Evolutionary conservation across 2,797 vertebrate genomes (phyloP).

Genomic region (Diglossa cyanea): DNA sequence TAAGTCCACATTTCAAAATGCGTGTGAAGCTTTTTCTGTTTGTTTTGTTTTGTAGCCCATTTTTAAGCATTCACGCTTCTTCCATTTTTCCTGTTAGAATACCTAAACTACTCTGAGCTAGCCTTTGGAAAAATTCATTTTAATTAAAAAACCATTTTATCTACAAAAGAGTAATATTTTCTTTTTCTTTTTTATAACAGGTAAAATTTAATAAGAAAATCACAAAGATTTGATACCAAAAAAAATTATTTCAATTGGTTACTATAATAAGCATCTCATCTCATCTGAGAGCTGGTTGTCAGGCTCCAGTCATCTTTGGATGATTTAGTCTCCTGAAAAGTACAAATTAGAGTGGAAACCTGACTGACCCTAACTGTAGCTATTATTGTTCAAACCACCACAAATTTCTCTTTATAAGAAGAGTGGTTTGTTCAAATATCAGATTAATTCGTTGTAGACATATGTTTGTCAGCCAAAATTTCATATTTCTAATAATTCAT

Average conservation of each 20-base stretch:
- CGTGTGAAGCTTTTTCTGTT: constrained; percentile 68
- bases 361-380: not conserved
- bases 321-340: constrained; percentile 11
- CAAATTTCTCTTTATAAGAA: not conserved
- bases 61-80: constrained; percentile 43
- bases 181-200: not conserved
- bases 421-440: not conserved
- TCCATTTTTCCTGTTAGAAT: constrained; percentile 2
- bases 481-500: constrained; percentile 53
- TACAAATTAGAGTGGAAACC: not conserved
- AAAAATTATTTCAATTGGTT: not conserved
- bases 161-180: not conserved
- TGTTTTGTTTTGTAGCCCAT: constrained; percentile 27
- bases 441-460: not conserved
- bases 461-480: constrained; percentile 51
- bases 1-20: constrained; percentile 72
- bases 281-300: not conserved
- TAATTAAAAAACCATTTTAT: not conserved
- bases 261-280: not conserved
- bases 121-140: not conserved
- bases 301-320: not conserved
- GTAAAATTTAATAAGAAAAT: not conserved
- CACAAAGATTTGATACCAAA: not conserved
- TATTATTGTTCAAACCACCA: not conserved
- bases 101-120: not conserved